Conservation (phyloP, 2,888 invertebrate species). For the Parnassius orleans region DNA sequence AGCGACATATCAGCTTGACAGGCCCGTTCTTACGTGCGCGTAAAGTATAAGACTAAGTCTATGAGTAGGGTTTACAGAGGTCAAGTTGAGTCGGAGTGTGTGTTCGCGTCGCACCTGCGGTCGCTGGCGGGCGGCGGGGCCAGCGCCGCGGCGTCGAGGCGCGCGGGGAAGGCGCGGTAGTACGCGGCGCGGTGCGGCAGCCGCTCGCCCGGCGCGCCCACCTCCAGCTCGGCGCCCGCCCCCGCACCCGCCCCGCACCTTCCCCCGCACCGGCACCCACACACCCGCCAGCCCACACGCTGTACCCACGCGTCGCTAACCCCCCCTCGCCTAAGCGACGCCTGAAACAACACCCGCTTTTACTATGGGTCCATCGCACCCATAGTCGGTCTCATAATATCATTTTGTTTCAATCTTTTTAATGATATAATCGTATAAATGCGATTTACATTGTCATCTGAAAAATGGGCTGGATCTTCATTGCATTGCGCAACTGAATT, state of each 20-base stretch:
- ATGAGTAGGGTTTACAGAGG: not conserved
- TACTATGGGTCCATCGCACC: conserved; percentile 18
- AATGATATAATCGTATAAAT: too few species aligned
- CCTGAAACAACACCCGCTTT: conserved; percentile 49
- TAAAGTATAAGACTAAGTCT: not conserved
- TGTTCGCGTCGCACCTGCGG: conserved; percentile 59
- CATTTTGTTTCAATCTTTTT: too few species aligned
- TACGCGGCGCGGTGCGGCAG: conserved; percentile 87
- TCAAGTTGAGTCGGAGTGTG: not conserved
- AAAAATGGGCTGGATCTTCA: too few species aligned
- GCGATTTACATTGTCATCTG: too few species aligned
- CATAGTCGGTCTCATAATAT: not conserved
- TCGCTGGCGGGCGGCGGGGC: conserved; percentile 63
- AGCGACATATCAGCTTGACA: too few species aligned
- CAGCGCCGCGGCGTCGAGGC: conserved; percentile 84
- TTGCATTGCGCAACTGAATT: too few species aligned
- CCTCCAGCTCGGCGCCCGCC: conserved; percentile 87
- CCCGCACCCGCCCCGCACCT: conserved; percentile 28
- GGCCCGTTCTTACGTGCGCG: too few species aligned
- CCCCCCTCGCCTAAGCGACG: conserved; percentile 71
- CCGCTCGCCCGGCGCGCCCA: conserved; percentile 89
- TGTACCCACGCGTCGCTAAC: conserved; percentile 65
- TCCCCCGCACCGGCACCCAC: conserved; percentile 38
- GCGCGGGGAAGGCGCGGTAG: conserved; percentile 92
- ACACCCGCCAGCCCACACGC: conserved; percentile 60